Percentiles rank a stretch among this genome's conserved stretches.
Conservation (phyloP, 2,113 vertebrate species). For the Pelodiscus sinensis region DNA sequence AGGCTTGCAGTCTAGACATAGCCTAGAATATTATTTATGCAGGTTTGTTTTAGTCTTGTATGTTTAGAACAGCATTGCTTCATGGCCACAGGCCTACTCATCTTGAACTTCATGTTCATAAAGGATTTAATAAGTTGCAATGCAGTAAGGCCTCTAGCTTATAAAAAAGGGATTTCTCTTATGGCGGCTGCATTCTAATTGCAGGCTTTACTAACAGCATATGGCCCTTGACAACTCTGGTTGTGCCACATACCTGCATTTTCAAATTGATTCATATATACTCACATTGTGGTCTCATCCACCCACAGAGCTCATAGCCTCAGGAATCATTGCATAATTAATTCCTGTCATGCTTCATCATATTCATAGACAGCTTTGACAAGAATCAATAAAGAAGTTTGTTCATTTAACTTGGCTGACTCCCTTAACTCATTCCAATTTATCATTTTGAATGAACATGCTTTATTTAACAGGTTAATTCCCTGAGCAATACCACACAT, state of each 20-base stretch:
- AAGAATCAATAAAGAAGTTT: constrained; percentile 27
- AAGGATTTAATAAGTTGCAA: not conserved
- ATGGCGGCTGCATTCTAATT: not conserved
- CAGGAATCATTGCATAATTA: not conserved
- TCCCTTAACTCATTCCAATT: constrained; percentile 24
- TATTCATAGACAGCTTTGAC: constrained; percentile 34
- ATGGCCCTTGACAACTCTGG: not conserved
- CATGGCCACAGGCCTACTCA: not conserved
- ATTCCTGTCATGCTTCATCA: constrained; percentile 29
- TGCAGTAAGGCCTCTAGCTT: not conserved
- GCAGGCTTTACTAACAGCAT: not conserved
- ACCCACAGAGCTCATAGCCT: not conserved
- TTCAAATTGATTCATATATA: not conserved
- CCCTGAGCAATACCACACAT: not conserved
- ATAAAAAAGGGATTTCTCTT: fast-evolving
- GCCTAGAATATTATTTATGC: not conserved
- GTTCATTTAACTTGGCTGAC: constrained; percentile 7
- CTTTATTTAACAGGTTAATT: constrained; percentile 27
- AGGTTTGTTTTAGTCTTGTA: not conserved
- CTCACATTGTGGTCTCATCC: not conserved
- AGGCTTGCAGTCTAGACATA: too few relatives aligned
- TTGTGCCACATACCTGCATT: not conserved
- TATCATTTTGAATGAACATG: not conserved
- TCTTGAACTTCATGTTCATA: not conserved
- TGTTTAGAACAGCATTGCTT: not conserved